These are phyloP conservation scores for Melanotaenia trifasciata DNA, from an alignment of 2,797 vertebrate species.

Conservation along the genomic window DNA sequence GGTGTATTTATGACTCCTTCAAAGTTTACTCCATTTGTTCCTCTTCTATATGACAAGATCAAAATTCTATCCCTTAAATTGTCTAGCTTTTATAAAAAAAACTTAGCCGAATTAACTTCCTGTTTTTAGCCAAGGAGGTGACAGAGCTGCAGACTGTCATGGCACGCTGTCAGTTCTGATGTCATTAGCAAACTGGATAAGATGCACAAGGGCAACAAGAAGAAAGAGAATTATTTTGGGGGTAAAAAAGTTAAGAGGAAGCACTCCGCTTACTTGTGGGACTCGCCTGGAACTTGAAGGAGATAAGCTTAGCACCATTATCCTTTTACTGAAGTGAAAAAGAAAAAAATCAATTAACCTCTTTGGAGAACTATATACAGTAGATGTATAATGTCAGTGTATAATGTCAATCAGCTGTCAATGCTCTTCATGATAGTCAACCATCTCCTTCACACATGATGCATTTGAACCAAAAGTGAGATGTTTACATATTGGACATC, in stretches of 20 bases:
- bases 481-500: too few relatives aligned
- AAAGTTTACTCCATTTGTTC: neutral
- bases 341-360: neutral
- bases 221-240: conserved; percentile 9
- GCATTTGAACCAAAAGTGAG: too few relatives aligned
- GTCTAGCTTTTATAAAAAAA: neutral
- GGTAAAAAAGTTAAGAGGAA: neutral
- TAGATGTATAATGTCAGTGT: too few relatives aligned
- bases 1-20: neutral
- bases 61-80: neutral
- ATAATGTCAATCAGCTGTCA: neutral
- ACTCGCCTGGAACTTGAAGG: neutral
- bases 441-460: neutral
- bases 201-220: conserved; percentile 22
- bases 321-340: neutral
- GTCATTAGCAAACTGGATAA: conserved; percentile 36
- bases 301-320: neutral
- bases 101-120: neutral
- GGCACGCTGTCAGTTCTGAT: conserved; percentile 40
- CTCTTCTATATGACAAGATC: neutral
- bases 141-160: conserved; percentile 43
- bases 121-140: conserved; percentile 44
- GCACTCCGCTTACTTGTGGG: neutral
- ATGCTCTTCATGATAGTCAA: neutral
- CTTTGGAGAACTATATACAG: neutral